phyloP scores from a whole-genome alignment of 2,888 invertebrate genomes.

The Mythimna impura region DNA sequence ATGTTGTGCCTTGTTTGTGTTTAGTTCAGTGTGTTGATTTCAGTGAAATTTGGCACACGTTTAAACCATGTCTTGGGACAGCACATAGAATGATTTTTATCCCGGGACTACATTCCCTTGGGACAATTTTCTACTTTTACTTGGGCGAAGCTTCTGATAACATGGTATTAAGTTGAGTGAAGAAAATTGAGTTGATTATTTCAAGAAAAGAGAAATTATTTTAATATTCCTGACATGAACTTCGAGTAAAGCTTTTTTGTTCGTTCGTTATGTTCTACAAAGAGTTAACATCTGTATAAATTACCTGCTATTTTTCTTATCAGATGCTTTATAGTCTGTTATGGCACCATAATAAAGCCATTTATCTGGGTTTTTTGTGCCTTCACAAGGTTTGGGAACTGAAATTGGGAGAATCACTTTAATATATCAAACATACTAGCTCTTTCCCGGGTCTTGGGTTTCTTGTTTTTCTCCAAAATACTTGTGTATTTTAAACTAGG shows the following conservation, averaged over 20 bases:
- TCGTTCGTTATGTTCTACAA: constrained; percentile 7
- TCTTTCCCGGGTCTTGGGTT: not conserved
- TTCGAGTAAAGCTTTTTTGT: not conserved
- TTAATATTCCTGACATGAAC: constrained; percentile 11
- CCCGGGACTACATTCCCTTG: no score
- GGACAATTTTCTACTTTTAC: no score
- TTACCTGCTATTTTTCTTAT: constrained; percentile 29
- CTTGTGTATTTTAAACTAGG: no score
- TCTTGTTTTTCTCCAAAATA: no score
- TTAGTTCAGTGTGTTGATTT: no score
- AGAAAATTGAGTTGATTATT: not conserved
- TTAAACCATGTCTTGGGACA: no score
- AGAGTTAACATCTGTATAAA: constrained; percentile 5
- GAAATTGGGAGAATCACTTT: not conserved
- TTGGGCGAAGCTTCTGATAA: no score
- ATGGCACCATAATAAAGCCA: constrained; percentile 33
- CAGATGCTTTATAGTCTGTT: not conserved
- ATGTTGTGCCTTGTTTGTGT: no score
- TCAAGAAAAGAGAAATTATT: not conserved
- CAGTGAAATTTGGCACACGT: no score
- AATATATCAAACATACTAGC: not conserved
- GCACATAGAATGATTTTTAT: no score
- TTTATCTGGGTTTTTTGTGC: constrained; percentile 10
- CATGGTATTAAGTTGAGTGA: not conserved
- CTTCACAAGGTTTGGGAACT: not conserved